Evolutionary conservation across 2,888 invertebrate genomes (phyloP), one percentile per base, ranked within the genome.

Genomic region (Thecophora atra): DNA sequence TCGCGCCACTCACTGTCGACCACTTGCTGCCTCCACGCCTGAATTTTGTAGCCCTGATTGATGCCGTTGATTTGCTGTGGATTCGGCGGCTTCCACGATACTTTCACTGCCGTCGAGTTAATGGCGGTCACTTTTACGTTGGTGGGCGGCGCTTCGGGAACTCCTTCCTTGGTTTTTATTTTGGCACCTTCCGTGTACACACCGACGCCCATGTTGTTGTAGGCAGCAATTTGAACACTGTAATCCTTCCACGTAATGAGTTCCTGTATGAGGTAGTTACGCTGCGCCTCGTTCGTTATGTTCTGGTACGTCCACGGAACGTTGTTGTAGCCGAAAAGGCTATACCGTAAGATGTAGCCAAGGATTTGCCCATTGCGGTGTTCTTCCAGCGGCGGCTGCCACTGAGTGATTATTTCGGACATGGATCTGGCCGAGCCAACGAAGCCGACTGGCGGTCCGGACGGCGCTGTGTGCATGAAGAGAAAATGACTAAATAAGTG

Each of bases 201-300:
- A 0, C 99, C 99, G 3, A 96, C 93, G 0, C 99, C 99, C 88
- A 97, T 96, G 79, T 96, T 95, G 85, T 99, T 99, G 84, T 94
- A 99, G 0, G 98, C 97, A 0, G 99, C 97, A 73, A 99, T 96
- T 88, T 96, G 96, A 0, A 99, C 93, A 70, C 96, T 92, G 83
- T 99, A 99, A 86, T 97, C 97, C 85, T 98, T 97, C 97, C 98
- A 99, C 0, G 97, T 97, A 73, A 98, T 98, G 75, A 99, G 88
- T 81, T 97, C 97, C 79, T 94, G 91, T 70, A 99, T 95, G 2
- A 97, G 89, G 82, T 93, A 97, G 85, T 94, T 96, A 79, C 96
- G 91, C 83, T 96, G 95, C 0, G 94, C 94, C 83, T 96, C 96
- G 84, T 97, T 97, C 0, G 96, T 96, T 21, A 98, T 94, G 84